phyloP scores from a whole-genome alignment of 2,888 invertebrate species.

The Ernsta delagoae region DNA sequence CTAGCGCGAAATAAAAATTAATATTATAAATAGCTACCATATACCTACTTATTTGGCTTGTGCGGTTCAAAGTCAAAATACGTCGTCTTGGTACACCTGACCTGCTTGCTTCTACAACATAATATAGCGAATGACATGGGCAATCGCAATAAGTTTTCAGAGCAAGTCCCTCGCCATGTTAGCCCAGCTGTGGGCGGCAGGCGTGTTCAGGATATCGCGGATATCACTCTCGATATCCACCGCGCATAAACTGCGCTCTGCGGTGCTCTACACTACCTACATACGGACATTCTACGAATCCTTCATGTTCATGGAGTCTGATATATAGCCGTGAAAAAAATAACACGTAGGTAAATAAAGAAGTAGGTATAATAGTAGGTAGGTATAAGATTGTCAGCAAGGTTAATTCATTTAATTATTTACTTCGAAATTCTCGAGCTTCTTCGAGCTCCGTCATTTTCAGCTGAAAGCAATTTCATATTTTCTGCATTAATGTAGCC shows the following conservation, averaged over 20 bases:
- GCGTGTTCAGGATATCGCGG: constrained; percentile 50
- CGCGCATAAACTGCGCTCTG: constrained; percentile 61
- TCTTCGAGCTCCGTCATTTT: too few relatives aligned
- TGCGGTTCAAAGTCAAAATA: background rate
- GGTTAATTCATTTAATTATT: too few relatives aligned
- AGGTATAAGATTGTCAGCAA: too few relatives aligned
- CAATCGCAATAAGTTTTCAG: constrained; percentile 30
- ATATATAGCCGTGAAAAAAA: background rate
- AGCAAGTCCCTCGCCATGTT: constrained; percentile 48
- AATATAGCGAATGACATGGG: constrained; percentile 10
- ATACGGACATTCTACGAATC: constrained; percentile 20
- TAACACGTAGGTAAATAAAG: too few relatives aligned
- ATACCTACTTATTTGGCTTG: background rate
- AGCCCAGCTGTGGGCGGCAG: constrained; percentile 64
- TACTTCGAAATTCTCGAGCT: too few relatives aligned
- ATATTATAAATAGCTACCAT: too few relatives aligned
- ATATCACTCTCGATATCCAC: constrained; percentile 56
- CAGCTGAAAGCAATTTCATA: too few relatives aligned
- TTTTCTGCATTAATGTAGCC: too few relatives aligned
- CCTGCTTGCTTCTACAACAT: background rate
- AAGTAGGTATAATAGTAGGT: too few relatives aligned
- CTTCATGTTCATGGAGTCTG: background rate
- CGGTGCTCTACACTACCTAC: too few relatives aligned
- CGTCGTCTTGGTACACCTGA: background rate
- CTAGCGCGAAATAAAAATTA: too few relatives aligned